These are phyloP conservation scores for Grapholita molesta DNA, from an alignment of 1,140 invertebrate species.

Conservation along the genomic window DNA sequence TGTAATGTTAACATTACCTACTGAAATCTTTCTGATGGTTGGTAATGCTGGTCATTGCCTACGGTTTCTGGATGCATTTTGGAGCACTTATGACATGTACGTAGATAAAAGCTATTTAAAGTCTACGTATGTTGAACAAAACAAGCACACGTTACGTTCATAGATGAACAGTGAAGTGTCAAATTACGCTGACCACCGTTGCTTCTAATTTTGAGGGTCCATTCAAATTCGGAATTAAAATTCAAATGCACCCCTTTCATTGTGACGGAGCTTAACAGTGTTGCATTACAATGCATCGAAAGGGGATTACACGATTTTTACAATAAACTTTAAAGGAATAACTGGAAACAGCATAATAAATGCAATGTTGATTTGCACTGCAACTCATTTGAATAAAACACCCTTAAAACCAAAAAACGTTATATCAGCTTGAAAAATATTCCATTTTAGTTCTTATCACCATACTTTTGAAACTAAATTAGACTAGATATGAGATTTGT, in stretches of 20 bases:
- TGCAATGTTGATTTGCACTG: constrained; percentile 13
- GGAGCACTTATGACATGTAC: no score
- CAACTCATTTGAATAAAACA: not conserved
- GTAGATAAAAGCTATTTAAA: not conserved
- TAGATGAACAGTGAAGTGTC: constrained; percentile 32
- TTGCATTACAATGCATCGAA: constrained; percentile 31
- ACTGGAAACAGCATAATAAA: not conserved
- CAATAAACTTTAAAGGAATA: constrained; percentile 7
- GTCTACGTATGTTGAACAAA: not conserved
- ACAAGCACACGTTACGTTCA: not conserved
- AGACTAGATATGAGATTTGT: not conserved
- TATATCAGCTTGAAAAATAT: not conserved
- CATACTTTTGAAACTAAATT: not conserved
- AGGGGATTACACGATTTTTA: constrained; percentile 4
- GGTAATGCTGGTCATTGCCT: no score
- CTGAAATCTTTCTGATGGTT: no score
- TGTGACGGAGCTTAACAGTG: constrained; percentile 28
- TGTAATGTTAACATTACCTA: no score
- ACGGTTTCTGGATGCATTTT: no score
- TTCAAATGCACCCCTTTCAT: constrained; percentile 41
- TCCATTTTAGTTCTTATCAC: not conserved
- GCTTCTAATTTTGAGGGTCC: constrained; percentile 41
- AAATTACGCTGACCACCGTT: constrained; percentile 51
- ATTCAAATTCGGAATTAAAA: constrained; percentile 46
- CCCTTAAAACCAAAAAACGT: not conserved